Base-by-base conservation (phyloP, 1,140 invertebrate species). In the Aporrectodea caliginosa region DNA sequence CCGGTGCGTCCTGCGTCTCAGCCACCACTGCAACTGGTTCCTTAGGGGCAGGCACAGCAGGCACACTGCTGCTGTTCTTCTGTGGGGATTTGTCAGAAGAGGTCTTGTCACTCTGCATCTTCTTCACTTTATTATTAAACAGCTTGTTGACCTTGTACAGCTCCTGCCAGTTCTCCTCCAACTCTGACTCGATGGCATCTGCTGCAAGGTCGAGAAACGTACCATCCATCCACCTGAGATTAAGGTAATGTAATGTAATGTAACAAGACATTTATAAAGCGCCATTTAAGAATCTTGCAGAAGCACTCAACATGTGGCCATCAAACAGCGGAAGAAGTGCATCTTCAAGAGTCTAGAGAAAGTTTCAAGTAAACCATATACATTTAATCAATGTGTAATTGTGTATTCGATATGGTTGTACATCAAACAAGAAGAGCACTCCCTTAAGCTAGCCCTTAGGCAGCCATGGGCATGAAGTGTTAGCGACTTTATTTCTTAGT, bases 121-220 rank as follows among this genome's bases (percentile, higher is more conserved):
- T 34, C 58, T 78, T 78, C 68, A 31, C 22, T 70, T 58, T 78
- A 34, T 78, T 78, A 2, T 30, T 70, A 78, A 78, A 69, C 31
- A 43, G 58, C 33, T 78, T 78, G 58, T 78, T 69, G 2, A 78
- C 69, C 34, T 78, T 78, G 69, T 78, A 78, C 32, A 78, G 16
- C 31, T 78, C 77, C n/a, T 72, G 58, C 30, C 33, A 31, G 35
- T 78, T 72, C 2, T 78, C 77, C 27, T 78, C 77, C 27, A 78
- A 2, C 29, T 88, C 85, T 34, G 35, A 82, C 72, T 85, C 85
- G 79, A 88, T 85, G 68, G 77, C 75, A 33, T 87, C 85, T 14
- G 92, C 91, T 85, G 94, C 91, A 69, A 97, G 88, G 84, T 94
- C 93, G 85, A 94, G 92, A 88, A 97, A 97, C 1, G 92, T 91